Conservation (phyloP, 2,888 invertebrate species). For the Brachylomia viminalis region DNA sequence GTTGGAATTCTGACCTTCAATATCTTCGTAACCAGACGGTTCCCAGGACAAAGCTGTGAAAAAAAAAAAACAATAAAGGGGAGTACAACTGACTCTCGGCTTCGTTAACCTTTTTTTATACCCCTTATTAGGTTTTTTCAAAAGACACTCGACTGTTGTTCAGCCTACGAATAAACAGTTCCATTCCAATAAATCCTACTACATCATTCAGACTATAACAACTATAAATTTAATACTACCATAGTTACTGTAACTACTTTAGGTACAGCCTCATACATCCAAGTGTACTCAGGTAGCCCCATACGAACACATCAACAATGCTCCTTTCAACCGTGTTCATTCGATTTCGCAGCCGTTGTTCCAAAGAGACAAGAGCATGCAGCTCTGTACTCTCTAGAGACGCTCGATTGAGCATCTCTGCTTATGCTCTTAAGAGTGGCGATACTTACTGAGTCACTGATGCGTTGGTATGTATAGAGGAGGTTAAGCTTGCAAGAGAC, state of each 20-base stretch:
- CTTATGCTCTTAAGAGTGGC: constrained; percentile 7
- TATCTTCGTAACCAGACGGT: too few species aligned
- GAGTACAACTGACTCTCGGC: too few species aligned
- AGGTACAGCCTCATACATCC: constrained; percentile 5
- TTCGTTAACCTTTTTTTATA: too few species aligned
- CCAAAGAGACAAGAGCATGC: constrained; percentile 30
- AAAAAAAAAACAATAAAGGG: too few species aligned
- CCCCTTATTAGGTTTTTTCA: background rate
- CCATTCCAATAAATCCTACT: too few species aligned
- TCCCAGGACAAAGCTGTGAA: too few species aligned
- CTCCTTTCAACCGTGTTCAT: constrained; percentile 7
- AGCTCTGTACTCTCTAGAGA: constrained; percentile 15
- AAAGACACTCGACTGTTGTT: background rate
- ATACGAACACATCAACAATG: constrained; percentile 15
- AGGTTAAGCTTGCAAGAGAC: background rate
- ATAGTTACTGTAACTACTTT: background rate
- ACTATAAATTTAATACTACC: background rate
- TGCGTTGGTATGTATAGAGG: background rate
- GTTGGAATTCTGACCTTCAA: too few species aligned
- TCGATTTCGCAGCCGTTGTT: constrained; percentile 32
- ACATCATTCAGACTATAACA: background rate
- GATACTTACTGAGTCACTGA: constrained; percentile 1
- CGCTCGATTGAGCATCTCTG: constrained; percentile 25
- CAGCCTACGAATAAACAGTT: too few species aligned
- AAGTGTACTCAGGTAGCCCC: background rate